A percentile compares a stretch with the other conserved stretches of the same genome.
phyloP scores from a whole-genome alignment of 2,797 vertebrate genomes.

The Hydrolagus colliei region DNA sequence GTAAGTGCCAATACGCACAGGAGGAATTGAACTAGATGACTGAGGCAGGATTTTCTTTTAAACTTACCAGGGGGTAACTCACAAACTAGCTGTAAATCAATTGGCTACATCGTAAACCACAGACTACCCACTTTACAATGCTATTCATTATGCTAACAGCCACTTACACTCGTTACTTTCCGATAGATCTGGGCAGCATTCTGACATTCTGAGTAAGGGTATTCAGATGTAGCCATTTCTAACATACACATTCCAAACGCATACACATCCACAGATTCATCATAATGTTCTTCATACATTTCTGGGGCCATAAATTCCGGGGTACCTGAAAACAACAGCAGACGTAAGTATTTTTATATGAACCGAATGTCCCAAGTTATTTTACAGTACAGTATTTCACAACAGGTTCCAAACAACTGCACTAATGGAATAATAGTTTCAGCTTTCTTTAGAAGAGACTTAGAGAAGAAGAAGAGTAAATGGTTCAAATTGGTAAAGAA shows the following conservation, averaged over 20 bases:
- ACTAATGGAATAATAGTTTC: no score
- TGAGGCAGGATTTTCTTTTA: neutral
- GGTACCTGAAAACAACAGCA: slow-evolving; percentile 63
- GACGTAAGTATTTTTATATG: neutral
- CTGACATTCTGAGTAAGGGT: slow-evolving; percentile 96
- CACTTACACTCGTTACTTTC: slow-evolving; percentile 96
- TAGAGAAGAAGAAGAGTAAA: no score
- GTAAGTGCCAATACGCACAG: neutral
- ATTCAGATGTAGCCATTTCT: slow-evolving; percentile 98
- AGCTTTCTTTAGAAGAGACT: no score
- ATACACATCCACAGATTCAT: slow-evolving; percentile 92
- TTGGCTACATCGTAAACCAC: neutral
- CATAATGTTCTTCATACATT: slow-evolving; percentile 98
- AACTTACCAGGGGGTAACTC: neutral
- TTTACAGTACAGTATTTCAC: no score
- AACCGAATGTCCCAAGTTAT: neutral
- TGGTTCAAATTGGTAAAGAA: no score
- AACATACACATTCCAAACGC: slow-evolving; percentile 99
- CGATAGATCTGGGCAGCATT: slow-evolving; percentile 97
- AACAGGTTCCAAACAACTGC: no score
- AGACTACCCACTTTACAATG: neutral
- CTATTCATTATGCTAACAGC: neutral
- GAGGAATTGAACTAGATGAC: neutral
- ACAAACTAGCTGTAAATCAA: neutral
- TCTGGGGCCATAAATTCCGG: slow-evolving; percentile 98